Evolutionary conservation across 2,797 vertebrate genomes (phyloP), one percentile per base, ranked within the genome.

Genomic region (Gymnothorax javanicus): DNA sequence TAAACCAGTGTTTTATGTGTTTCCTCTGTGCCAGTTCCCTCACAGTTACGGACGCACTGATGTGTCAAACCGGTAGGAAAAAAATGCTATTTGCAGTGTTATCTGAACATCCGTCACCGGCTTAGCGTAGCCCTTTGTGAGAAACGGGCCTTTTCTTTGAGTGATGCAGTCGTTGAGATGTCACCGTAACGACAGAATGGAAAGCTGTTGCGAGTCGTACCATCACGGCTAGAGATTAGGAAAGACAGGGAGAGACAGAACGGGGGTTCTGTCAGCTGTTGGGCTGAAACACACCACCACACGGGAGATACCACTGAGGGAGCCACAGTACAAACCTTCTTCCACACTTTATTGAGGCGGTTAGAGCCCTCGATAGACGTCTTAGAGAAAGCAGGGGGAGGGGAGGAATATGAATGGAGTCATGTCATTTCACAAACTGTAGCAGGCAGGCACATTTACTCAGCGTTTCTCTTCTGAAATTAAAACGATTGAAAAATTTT

Each of bases 341-440:
- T 98, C 97, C 98, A 99, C 87, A 98, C 97, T 97, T 99, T 98
- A 96, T 97, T 97, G 93, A 98, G 96, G 93, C 96, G 96, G 92
- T 92, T 97, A 96, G 94, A 95, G 91, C 95, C 96, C 84, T 97
- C 95, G 87, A 96, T 96, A 94, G 95, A 93, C 93, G 93, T 96
- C 97, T 99, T 95, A 96, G 92, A 91, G 93, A 91, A 92, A 92
- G 89, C 93, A 27, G 2, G 13, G 91, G 92, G 95, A 91, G 92
- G 95, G 92, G 91, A 86, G 94, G 87, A 93, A 89, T 59, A 79
- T 90, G 69, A 62, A 89, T 91, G 93, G 93, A 91, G 93, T 84
- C 84, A 90, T 69, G 67, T 33, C 17, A 86, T 12, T 56, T 52
- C 20, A 81, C 83, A 81, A 59, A 62, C 75, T 64, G 75, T 17